A percentile compares a stretch with the other conserved stretches of the same genome.
Conservation (phyloP, 2,113 vertebrate genomes). For the Hyaena hyaena region DNA sequence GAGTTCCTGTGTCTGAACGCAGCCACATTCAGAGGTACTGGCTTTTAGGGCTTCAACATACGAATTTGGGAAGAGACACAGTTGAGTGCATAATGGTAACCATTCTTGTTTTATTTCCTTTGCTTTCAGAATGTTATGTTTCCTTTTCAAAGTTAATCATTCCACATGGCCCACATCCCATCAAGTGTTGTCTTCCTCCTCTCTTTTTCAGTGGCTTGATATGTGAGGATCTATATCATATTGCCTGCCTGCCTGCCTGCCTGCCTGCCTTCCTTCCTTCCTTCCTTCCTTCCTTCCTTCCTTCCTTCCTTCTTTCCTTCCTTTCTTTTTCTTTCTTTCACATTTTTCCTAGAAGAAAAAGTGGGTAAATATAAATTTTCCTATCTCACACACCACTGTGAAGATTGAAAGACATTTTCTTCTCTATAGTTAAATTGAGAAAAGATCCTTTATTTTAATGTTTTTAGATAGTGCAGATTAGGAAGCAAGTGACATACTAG, state of each 20-base stretch:
- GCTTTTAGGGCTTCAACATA: neutral
- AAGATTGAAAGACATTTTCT: neutral
- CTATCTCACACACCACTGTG: neutral
- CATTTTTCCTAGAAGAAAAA: conserved; percentile 15
- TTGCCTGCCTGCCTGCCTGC: neutral
- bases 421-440: conserved; percentile 2
- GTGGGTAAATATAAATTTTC: neutral
- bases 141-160: neutral
- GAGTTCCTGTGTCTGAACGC: neutral
- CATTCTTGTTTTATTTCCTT: neutral
- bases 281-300: too few relatives aligned
- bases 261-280: too few relatives aligned
- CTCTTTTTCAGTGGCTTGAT: neutral
- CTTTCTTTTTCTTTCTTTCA: neutral
- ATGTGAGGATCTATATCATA: neutral
- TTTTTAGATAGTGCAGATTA: neutral
- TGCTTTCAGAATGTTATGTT: neutral
- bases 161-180: neutral
- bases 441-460: neutral
- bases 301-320: too few relatives aligned
- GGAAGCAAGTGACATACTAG: neutral
- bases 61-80: neutral
- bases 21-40: neutral
- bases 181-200: neutral
- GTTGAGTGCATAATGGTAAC: neutral